Base-by-base conservation (phyloP, 2,797 vertebrate species). In the Astyanax mexicanus region DNA sequence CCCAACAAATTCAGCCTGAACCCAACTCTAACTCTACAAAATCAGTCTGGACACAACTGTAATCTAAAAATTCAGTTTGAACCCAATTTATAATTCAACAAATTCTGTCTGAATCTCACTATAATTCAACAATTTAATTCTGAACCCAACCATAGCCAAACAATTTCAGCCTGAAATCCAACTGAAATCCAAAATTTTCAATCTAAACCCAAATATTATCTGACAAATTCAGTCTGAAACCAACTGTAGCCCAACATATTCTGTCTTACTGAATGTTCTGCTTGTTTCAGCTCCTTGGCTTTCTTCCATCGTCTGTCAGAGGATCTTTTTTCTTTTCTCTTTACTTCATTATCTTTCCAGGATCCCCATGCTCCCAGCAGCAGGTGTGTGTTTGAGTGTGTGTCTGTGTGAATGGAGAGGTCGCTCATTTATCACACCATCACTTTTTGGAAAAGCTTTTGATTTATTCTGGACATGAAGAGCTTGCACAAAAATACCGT, bases 401-500 rank as follows among this genome's bases (percentile, higher is more conserved):
- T 61, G 69, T 78, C 52, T 32, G 70, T 44, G 42, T 62, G 61
- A 47, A 27, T 35, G 23, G 7, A 23, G 44, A 37, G 38, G n/a
- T 45, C 3, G 15, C 64, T 21, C 51, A 12, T 82, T 79, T 74
- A 83, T 85, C 76, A 74, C 7, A 45, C 37, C 15, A 38, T 71
- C 66, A 55, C 72, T 81, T 71, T 74, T 69, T 84, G 62, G 73
- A 72, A 79, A 80, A 77, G 44, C 3, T 1, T 7, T 1, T 84
- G 81, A 85, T 88, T 89, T 86, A 76, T 80, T 84, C 80, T 73
- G 49, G 77, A 78, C 57, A 70, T 65, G 37, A 61, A 37, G 76
- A 83, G 78, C 75, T 73, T 85, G 27, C 27, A 57, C 62, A 57
- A 23, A 60, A 61, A 72, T 42, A 67, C 57, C 12, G 52, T 66